Conservation (phyloP, 2,888 invertebrate genomes). For the Aleiodes alternator region DNA sequence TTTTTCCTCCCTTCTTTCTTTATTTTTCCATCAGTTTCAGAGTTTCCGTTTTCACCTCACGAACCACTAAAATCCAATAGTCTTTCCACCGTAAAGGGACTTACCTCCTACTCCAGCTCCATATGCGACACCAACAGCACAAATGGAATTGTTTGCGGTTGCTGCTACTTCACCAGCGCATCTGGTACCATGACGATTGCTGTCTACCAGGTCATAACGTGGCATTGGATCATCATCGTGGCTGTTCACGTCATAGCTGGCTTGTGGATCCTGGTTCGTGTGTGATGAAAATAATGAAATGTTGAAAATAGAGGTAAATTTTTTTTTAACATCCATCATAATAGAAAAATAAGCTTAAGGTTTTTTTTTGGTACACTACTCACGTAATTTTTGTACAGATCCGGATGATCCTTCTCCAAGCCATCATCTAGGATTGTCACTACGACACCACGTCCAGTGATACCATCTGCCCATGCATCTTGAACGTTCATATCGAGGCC, state of each 20-base stretch:
- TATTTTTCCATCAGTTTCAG: not conserved
- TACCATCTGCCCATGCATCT: constrained; percentile 95
- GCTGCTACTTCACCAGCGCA: constrained; percentile 99
- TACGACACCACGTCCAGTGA: constrained; percentile 95
- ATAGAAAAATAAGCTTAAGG: constrained; percentile 23
- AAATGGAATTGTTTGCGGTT: constrained; percentile 95
- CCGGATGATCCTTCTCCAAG: constrained; percentile 96
- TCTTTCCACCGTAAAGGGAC: constrained; percentile 50
- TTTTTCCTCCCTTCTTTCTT: too few species aligned
- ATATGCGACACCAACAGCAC: constrained; percentile 97
- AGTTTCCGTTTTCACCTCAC: not conserved
- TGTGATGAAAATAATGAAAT: constrained; percentile 23
- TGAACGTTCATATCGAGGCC: constrained; percentile 97
- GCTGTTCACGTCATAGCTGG: constrained; percentile 97
- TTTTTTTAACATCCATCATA: not conserved
- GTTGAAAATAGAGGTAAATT: not conserved
- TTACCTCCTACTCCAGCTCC: constrained; percentile 95
- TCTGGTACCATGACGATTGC: constrained; percentile 95
- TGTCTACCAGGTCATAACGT: constrained; percentile 96
- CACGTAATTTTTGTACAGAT: constrained; percentile 93
- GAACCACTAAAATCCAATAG: not conserved
- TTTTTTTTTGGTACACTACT: constrained; percentile 75
- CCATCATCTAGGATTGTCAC: constrained; percentile 98
- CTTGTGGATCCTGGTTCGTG: constrained; percentile 87
- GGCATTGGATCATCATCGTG: constrained; percentile 98